Percentiles rank a stretch among this genome's conserved stretches.
Conservation (phyloP, 2,797 vertebrate species). For the Mormyrus hasselquistii region DNA sequence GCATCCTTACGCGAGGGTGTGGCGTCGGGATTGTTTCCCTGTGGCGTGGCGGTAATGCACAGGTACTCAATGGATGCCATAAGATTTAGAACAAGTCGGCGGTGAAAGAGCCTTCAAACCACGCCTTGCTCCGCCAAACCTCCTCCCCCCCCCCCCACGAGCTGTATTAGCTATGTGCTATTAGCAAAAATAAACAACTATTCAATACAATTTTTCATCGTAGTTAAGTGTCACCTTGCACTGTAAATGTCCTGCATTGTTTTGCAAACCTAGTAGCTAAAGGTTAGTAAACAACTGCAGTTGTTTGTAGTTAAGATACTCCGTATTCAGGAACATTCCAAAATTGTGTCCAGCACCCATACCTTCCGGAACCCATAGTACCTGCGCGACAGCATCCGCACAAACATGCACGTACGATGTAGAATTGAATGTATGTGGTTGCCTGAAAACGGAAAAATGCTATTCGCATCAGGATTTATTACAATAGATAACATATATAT, state of each 20-base stretch:
- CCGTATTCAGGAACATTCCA: not conserved
- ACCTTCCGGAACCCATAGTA: not conserved
- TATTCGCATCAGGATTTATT: not conserved
- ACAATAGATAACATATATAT: slow-evolving; percentile 13
- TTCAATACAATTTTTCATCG: not conserved
- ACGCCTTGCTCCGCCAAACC: not conserved
- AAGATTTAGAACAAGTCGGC: not conserved
- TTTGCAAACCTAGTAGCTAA: not conserved
- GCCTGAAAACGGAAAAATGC: slow-evolving; percentile 5
- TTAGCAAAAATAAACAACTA: not conserved
- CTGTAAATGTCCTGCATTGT: not conserved
- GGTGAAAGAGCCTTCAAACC: not conserved
- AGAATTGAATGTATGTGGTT: slow-evolving; percentile 8
- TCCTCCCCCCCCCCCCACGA: too few species aligned
- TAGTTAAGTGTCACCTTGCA: not conserved
- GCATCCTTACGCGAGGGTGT: not conserved
- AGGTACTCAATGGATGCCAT: not conserved
- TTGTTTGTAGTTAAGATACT: not conserved
- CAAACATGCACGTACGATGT: not conserved
- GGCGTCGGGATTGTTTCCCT: not conserved
- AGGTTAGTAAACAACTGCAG: not conserved
- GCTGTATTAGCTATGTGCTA: not conserved
- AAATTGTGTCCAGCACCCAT: not conserved
- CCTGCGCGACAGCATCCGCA: not conserved
- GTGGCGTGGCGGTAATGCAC: not conserved